Evolutionary conservation across 1,140 invertebrate species (phyloP), one percentile per base, ranked within the genome.

Genomic region (Agrypnia vestita): DNA sequence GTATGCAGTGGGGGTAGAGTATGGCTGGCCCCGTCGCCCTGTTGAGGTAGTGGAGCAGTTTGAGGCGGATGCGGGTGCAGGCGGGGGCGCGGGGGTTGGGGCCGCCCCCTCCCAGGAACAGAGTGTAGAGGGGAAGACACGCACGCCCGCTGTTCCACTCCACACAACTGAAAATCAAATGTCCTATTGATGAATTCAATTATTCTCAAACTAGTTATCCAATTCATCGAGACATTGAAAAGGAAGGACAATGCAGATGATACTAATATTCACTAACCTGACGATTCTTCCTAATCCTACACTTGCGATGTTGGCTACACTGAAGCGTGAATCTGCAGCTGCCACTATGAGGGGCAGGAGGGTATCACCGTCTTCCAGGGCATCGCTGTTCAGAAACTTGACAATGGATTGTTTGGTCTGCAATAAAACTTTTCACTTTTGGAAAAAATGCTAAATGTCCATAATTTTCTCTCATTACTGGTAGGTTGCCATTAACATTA

Each of bases 311-410:
- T 95, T 95, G 25, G 94, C 94, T 61, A 96, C 94, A 87, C 91
- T 94, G 86, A 93, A 96, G 82, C 96, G 91, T 0, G 96, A 96
- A 86, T 98, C 97, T 0, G 96, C 93, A 9, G 95, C 94, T 12
- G 95, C 96, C 11, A 98, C 92, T 13, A 97, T 93, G 72, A 97
- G 89, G 80, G 96, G 94, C 76, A 94, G 88, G 17, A 97, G 90
- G 55, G 95, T 92, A 76, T 96, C 95, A 12, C 92, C 89, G 81
- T 95, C 93, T 13, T 91, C 90, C 81, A 97, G 95, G 13, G 96
- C 90, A 72, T 95, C 95, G 81, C 92, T 91, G 44, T 92, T 91
- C 56, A 98, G 88, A 84, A 97, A 97, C 84, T 95, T 96, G 3
- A 97, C 91, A 78, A 97, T 93, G 61, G 94, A 94, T 76, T 95